phyloP scores from a whole-genome alignment of 1,140 invertebrate genomes.

The Drosophila sp. region DNA sequence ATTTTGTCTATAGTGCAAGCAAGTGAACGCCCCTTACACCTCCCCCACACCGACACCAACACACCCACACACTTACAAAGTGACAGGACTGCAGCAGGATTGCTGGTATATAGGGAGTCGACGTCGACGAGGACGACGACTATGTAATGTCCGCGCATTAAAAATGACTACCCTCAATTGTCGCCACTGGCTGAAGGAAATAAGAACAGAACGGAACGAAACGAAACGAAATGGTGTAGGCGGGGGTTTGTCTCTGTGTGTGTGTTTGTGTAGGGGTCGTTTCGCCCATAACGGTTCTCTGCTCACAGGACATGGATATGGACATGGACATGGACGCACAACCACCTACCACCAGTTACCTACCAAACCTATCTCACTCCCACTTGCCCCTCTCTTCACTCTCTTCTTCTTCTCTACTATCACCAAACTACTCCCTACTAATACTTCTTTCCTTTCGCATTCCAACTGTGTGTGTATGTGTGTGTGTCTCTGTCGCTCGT shows the following conservation, averaged over 20 bases:
- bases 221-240: slow-evolving; percentile 9
- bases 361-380: background rate
- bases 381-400: background rate
- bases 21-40: slow-evolving; percentile 9
- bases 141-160: slow-evolving; percentile 35
- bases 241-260: slow-evolving; percentile 4
- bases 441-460: slow-evolving; percentile 21
- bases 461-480: slow-evolving; percentile 34
- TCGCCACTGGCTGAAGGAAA: slow-evolving; percentile 42
- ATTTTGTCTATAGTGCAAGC: slow-evolving; percentile 11
- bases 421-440: background rate
- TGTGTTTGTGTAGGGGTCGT: slow-evolving; percentile 17
- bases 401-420: too few species aligned
- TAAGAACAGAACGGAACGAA: slow-evolving; percentile 18
- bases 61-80: slow-evolving; percentile 13
- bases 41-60: slow-evolving; percentile 10
- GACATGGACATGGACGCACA: background rate
- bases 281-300: slow-evolving; percentile 9
- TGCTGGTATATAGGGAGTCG: slow-evolving; percentile 6
- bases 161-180: slow-evolving; percentile 58
- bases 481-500: slow-evolving; percentile 22
- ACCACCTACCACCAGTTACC: background rate
- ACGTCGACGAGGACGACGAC: slow-evolving; percentile 4
- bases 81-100: slow-evolving; percentile 19
- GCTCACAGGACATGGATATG: background rate